phyloP scores from a whole-genome alignment of 92 coral and sea anemone species.

The Bergia sp. region DNA sequence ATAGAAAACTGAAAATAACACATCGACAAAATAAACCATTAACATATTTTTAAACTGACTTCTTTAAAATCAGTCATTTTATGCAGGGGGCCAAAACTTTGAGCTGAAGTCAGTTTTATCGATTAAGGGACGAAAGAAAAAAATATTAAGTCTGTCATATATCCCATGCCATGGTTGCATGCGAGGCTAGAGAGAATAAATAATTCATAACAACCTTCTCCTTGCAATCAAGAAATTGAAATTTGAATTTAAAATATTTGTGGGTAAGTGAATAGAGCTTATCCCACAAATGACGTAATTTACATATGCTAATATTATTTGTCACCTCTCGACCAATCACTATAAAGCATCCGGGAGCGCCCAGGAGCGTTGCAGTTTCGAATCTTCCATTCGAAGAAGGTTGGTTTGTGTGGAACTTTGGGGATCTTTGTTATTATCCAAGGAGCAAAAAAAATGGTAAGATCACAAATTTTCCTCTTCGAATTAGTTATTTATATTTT shows the following conservation, averaged over 20 bases:
- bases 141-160: not conserved
- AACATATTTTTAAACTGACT: not conserved
- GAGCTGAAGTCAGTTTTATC: not conserved
- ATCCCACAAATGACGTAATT: slow-evolving; percentile 42
- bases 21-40: slow-evolving; percentile 4
- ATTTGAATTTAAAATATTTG: not conserved
- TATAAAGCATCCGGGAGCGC: slow-evolving; percentile 49
- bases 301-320: slow-evolving; percentile 30
- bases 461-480: not conserved
- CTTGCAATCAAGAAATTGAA: not conserved
- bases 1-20: slow-evolving; percentile 1
- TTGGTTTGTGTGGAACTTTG: not conserved
- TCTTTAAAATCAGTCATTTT: not conserved
- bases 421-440: slow-evolving; percentile 9
- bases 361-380: slow-evolving; percentile 47
- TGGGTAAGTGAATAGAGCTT: not conserved
- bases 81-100: not conserved
- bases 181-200: not conserved
- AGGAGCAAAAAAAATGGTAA: slow-evolving; percentile 36
- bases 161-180: not conserved
- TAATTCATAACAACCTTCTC: slow-evolving; percentile 19
- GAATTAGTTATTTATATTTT: not conserved
- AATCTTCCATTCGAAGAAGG: slow-evolving; percentile 48
- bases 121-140: not conserved
- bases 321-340: slow-evolving; percentile 42